Percentiles rank a stretch among this genome's conserved stretches.
Conservation (phyloP, 2,797 vertebrate species). For the Poeciliopsis presidionis region DNA sequence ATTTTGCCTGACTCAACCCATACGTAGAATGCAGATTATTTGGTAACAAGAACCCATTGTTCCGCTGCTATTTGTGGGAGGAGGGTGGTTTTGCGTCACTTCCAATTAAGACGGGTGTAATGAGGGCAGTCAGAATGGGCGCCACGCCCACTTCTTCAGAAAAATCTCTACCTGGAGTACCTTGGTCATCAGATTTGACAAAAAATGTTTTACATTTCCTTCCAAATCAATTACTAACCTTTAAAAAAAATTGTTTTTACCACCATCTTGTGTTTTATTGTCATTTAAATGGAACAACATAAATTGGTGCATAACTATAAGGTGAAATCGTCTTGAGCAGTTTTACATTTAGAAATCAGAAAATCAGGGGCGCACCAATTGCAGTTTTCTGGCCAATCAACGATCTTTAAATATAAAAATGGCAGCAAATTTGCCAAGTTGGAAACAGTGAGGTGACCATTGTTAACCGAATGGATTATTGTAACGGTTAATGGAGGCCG, state of each 20-base stretch:
- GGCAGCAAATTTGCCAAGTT: too few relatives aligned
- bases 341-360: background rate
- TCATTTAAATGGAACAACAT: background rate
- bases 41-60: conserved; percentile 76
- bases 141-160: conserved; percentile 31
- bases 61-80: conserved; percentile 18
- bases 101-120: conserved; percentile 74
- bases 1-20: conserved; percentile 55
- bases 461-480: too few relatives aligned
- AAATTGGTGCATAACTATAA: background rate
- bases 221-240: background rate
- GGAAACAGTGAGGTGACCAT: too few relatives aligned
- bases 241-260: too few relatives aligned
- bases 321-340: background rate
- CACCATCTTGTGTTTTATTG: background rate
- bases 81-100: conserved; percentile 53
- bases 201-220: too few relatives aligned
- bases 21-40: conserved; percentile 30
- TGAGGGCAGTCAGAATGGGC: conserved; percentile 57
- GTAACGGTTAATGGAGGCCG: too few relatives aligned
- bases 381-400: too few relatives aligned
- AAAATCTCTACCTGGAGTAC: conserved; percentile 6
- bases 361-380: too few relatives aligned
- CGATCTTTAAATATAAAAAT: too few relatives aligned
- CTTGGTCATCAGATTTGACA: background rate